Evolutionary conservation across 2,113 vertebrate species (phyloP).

Genomic region (Notothenia rossii): DNA sequence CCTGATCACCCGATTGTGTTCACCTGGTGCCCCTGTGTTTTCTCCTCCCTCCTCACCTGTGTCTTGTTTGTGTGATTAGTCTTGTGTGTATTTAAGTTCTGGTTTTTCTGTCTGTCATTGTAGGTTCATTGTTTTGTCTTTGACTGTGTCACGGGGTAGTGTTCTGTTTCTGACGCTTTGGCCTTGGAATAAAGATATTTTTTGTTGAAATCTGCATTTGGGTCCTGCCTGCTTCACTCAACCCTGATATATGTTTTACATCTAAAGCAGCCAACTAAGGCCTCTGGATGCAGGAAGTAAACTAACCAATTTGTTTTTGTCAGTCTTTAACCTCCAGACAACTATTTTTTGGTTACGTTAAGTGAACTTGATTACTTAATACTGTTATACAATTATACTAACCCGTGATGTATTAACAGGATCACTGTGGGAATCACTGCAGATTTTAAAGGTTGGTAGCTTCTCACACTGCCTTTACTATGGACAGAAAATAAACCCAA

Average conservation of each 20-base stretch:
- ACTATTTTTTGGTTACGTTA: background rate
- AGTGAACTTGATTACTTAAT: constrained; percentile 7
- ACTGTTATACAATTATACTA: background rate
- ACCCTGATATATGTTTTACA: background rate
- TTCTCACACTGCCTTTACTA: background rate
- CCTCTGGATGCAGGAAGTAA: constrained; percentile 15
- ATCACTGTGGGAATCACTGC: background rate
- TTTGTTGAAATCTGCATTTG: too few species aligned
- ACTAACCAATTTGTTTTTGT: constrained; percentile 33
- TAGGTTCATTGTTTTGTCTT: too few species aligned
- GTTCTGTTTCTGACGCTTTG: too few species aligned
- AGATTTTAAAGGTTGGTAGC: background rate
- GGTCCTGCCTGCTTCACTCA: too few species aligned
- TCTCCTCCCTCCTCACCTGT: too few species aligned
- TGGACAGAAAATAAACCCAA: background rate
- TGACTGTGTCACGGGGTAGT: too few species aligned
- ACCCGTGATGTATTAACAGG: background rate
- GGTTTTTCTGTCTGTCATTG: too few species aligned
- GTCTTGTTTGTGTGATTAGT: too few species aligned
- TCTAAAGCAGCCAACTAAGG: constrained; percentile 21
- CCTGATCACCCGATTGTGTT: too few species aligned
- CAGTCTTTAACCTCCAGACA: constrained; percentile 31
- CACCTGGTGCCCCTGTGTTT: too few species aligned
- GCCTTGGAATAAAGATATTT: too few species aligned
- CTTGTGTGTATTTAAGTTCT: too few species aligned